phyloP scores from a whole-genome alignment of 2,888 invertebrate genomes.

The Micoletzkya japonica region DNA sequence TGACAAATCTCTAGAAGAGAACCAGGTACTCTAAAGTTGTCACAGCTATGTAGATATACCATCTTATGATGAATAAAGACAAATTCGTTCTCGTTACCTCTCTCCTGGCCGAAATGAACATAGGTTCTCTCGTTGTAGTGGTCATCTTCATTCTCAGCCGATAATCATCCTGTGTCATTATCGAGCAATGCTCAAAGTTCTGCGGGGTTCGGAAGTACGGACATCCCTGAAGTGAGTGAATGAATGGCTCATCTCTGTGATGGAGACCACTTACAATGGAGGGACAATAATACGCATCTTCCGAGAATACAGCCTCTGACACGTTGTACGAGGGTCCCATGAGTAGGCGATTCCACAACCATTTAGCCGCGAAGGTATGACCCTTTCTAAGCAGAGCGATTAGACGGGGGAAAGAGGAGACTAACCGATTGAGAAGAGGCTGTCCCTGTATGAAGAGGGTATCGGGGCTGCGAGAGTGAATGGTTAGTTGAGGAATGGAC shows the following conservation, averaged over 20 bases:
- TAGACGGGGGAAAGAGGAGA: not conserved
- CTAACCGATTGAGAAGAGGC: conserved; percentile 50
- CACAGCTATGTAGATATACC: too few species aligned
- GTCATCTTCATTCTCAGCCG: too few species aligned
- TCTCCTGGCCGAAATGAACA: too few species aligned
- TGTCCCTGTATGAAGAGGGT: conserved; percentile 46
- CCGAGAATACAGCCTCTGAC: conserved; percentile 46
- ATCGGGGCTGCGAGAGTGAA: conserved; percentile 56
- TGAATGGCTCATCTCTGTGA: not conserved
- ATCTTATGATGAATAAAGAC: too few species aligned
- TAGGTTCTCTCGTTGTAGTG: too few species aligned
- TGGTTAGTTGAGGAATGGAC: conserved; percentile 52
- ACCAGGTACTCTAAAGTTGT: too few species aligned
- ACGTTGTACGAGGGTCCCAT: conserved; percentile 55
- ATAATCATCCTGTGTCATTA: conserved; percentile 46
- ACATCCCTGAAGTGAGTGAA: conserved; percentile 42
- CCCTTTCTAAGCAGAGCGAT: conserved; percentile 31
- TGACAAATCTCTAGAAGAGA: too few species aligned
- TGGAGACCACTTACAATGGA: conserved; percentile 36
- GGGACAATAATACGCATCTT: conserved; percentile 59
- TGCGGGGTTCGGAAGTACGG: conserved; percentile 59
- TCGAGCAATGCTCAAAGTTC: conserved; percentile 48
- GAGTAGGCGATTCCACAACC: conserved; percentile 61
- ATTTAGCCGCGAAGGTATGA: conserved; percentile 61
- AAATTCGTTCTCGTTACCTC: too few species aligned